Evolutionary conservation across 2,113 vertebrate species (phyloP), one percentile per base, ranked within the genome.

Genomic region (Zosterops pallidus): DNA sequence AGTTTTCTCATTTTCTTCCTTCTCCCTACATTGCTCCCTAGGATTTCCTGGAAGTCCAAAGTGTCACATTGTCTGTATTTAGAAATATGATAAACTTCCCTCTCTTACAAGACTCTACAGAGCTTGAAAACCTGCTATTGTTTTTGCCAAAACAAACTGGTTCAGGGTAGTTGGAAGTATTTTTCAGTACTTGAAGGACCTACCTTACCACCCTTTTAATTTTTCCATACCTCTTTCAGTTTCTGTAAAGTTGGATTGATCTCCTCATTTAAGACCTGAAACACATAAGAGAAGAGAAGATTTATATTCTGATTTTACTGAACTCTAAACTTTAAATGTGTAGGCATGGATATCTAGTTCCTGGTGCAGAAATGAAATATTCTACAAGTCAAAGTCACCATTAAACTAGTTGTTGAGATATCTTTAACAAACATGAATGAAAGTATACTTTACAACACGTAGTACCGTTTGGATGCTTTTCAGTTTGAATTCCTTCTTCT

Each of bases 401-500:
- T 22, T 68, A 59, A 17, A 19, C 9, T n/a, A 33, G 21, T 31
- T 60, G 56, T 23, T 57, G 17, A 69, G 26, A 53, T 70, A 74
- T 31, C 25, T 52, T 71, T 46, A 85, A 80, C 13, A 83, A 53
- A 49, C 18, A 47, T 2, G 33, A 84, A 71, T 37, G 4, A 49
- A 83, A 75, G 12, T 68, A 18, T 12, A 42, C 46, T 75, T 92
- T 59, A 44, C 49, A 90, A 79, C 33, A 56, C 1, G 1, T 80
- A 96, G 29, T 98, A 99, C 99, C 96, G 4, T 99, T 89, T 98
- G 92, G 92, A 99, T 99, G 87, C 98, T 98, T 91, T 98, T 98
- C 37, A 99, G 97, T 87, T 99, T 99, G 77, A 96, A 95, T 62
- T 99, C 99, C 83, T 99, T 99, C 97, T 99, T 99, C 85, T 98